phyloP scores from a whole-genome alignment of 1,140 invertebrate genomes.

The Drepana arcuata region DNA sequence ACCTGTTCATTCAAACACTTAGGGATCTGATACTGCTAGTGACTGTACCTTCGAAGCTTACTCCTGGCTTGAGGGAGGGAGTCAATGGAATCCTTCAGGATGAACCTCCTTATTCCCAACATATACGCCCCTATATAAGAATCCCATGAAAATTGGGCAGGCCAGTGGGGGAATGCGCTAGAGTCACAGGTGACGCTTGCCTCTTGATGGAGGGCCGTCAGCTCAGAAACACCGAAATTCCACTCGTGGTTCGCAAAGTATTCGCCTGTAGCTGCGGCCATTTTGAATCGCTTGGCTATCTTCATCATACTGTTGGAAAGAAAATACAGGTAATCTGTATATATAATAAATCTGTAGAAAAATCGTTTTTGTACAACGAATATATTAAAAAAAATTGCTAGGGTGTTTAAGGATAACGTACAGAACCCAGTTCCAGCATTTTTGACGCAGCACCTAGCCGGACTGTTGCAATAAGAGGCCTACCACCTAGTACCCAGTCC shows the following conservation, averaged over 20 bases:
- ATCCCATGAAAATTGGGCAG: slow-evolving; percentile 41
- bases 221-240: slow-evolving; percentile 85
- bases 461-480: no score
- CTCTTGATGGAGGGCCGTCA: slow-evolving; percentile 76
- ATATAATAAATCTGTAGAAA: no score
- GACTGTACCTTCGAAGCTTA: slow-evolving; percentile 79
- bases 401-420: no score
- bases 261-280: slow-evolving; percentile 83
- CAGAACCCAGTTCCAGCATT: no score
- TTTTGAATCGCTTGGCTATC: slow-evolving; percentile 84
- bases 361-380: no score
- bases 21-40: no score
- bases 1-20: background rate
- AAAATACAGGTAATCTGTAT: no score
- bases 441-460: no score
- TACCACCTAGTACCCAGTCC: no score
- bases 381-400: no score
- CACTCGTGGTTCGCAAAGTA: slow-evolving; percentile 93
- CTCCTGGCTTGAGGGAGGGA: slow-evolving; percentile 76
- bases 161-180: slow-evolving; percentile 69
- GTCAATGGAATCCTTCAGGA: slow-evolving; percentile 82
- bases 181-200: slow-evolving; percentile 75
- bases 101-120: slow-evolving; percentile 83
- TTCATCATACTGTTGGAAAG: slow-evolving; percentile 92
- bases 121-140: slow-evolving; percentile 77